Percentiles rank a stretch among this genome's conserved stretches.
Evolutionary conservation across 1,140 invertebrate species (phyloP).

Genomic region (Drosophila carrolli): DNA sequence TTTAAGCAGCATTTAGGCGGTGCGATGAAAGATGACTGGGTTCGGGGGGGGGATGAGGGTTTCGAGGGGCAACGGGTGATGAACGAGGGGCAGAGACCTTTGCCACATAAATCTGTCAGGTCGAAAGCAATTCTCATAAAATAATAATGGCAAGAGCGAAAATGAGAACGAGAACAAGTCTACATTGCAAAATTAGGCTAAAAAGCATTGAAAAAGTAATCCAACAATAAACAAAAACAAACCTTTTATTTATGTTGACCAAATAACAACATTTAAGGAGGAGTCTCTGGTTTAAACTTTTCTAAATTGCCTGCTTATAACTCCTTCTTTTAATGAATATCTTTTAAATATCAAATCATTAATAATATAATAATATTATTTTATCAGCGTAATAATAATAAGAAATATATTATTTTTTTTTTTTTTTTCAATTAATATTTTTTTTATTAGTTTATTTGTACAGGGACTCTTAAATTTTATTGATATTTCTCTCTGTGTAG

Average conservation of each 20-base stretch:
- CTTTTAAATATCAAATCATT: too few relatives aligned
- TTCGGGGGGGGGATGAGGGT: not conserved
- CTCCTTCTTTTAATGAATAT: too few relatives aligned
- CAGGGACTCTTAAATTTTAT: too few relatives aligned
- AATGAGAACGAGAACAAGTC: constrained; percentile 6
- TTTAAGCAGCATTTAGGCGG: constrained; percentile 72
- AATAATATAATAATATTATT: too few relatives aligned
- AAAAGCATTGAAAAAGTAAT: not conserved
- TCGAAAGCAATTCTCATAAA: constrained; percentile 65
- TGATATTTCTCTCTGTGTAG: constrained; percentile 6
- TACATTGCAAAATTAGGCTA: not conserved
- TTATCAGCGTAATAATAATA: too few relatives aligned
- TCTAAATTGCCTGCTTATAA: too few relatives aligned
- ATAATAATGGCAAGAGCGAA: constrained; percentile 49
- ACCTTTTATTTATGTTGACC: not conserved
- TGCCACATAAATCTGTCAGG: constrained; percentile 69
- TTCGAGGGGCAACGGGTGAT: not conserved
- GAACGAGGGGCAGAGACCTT: constrained; percentile 4
- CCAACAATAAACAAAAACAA: too few relatives aligned
- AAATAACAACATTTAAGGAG: not conserved
- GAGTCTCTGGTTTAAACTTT: too few relatives aligned
- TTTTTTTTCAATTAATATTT: not conserved
- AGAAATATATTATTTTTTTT: not conserved
- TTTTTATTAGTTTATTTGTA: too few relatives aligned
- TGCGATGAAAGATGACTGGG: not conserved